Evolutionary conservation across 2,797 vertebrate genomes (phyloP).

Genomic region (Myripristis jacobus): DNA sequence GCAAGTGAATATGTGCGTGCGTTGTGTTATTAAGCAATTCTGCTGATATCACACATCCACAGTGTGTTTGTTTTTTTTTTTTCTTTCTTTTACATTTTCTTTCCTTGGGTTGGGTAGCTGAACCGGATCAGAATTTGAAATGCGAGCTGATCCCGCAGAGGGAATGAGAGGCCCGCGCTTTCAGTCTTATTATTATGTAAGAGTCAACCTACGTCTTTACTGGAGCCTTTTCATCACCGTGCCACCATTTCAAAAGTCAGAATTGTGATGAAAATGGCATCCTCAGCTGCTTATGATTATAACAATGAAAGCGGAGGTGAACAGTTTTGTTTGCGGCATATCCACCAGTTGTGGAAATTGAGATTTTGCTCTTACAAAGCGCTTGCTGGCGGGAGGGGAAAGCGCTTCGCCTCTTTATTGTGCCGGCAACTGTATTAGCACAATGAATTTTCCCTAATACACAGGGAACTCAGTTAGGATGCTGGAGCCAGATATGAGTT

Average conservation of each 20-base stretch:
- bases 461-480: slow-evolving; percentile 4
- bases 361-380: background rate
- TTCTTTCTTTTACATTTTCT: slow-evolving; percentile 25
- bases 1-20: slow-evolving; percentile 17
- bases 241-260: slow-evolving; percentile 41
- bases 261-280: background rate
- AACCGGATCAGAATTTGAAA: slow-evolving; percentile 68
- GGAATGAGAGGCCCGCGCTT: slow-evolving; percentile 52
- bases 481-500: slow-evolving; percentile 7
- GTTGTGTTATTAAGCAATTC: slow-evolving; percentile 49
- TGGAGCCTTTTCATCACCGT: slow-evolving; percentile 13
- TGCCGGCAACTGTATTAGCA: slow-evolving; percentile 9
- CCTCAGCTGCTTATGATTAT: slow-evolving; percentile 2
- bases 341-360: no score
- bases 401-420: background rate
- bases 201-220: slow-evolving; percentile 39
- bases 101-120: slow-evolving; percentile 36
- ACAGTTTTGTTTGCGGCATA: background rate
- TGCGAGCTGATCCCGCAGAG: slow-evolving; percentile 54
- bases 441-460: background rate
- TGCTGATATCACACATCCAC: slow-evolving; percentile 57
- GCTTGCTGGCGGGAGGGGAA: background rate
- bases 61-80: background rate
- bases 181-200: slow-evolving; percentile 64
- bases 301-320: slow-evolving; percentile 5